Conservation (phyloP, 2,888 invertebrate species). For the Cerastis rubricosa region DNA sequence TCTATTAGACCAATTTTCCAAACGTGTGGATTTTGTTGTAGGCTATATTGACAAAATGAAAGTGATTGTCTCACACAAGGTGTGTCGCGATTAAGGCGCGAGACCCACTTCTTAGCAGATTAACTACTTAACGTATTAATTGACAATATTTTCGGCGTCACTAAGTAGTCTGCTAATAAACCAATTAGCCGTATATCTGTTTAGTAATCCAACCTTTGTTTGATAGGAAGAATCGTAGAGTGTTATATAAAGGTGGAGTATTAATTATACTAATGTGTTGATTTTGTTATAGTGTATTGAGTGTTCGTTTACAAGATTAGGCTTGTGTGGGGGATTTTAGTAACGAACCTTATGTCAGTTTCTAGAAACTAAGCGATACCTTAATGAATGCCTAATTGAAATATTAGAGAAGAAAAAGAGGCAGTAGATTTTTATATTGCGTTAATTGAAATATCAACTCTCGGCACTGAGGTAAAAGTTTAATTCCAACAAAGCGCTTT, state of each 20-base stretch:
- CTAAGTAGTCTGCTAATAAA: constrained; percentile 33
- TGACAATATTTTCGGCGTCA: constrained; percentile 39
- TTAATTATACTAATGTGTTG: constrained; percentile 63
- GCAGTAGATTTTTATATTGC: too few relatives aligned
- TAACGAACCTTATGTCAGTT: background rate
- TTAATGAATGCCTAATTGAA: background rate
- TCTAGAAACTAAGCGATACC: background rate
- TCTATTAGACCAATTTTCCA: background rate
- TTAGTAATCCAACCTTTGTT: constrained; percentile 52
- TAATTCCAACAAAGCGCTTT: background rate
- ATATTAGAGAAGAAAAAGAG: too few relatives aligned
- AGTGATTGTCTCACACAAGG: background rate
- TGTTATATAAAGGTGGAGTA: constrained; percentile 40
- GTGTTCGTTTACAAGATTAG: constrained; percentile 37
- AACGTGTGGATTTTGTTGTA: background rate
- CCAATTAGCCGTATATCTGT: constrained; percentile 36
- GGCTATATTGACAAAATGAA: background rate
- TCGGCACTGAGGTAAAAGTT: too few relatives aligned
- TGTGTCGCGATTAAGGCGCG: background rate
- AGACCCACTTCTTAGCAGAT: constrained; percentile 23
- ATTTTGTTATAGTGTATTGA: constrained; percentile 48
- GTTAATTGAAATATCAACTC: too few relatives aligned
- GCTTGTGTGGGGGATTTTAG: constrained; percentile 14
- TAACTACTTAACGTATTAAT: constrained; percentile 37
- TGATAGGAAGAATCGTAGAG: constrained; percentile 33